Conservation (phyloP, 2,797 vertebrate genomes). For the Premnoplex brunnescens region DNA sequence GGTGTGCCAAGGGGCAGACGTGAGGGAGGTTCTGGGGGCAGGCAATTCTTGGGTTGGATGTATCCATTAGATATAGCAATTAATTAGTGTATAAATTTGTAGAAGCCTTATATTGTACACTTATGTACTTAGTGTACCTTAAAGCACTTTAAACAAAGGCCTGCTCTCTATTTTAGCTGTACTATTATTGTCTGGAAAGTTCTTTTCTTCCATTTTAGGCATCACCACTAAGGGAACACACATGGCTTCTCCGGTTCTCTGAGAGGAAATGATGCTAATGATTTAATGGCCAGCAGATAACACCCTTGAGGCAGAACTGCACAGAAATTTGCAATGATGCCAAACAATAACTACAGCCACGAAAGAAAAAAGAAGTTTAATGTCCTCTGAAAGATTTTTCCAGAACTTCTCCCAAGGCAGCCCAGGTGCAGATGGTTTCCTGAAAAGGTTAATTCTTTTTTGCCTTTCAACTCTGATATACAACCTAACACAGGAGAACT, state of each 20-base stretch:
- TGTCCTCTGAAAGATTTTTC: neutral
- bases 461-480: neutral
- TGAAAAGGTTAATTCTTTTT: conserved; percentile 8
- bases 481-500: neutral
- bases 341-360: neutral
- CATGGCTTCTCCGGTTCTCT: neutral
- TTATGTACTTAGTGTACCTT: no score
- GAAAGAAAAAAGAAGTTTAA: neutral
- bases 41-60: no score
- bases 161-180: no score
- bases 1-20: no score
- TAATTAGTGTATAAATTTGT: no score
- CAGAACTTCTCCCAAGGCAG: neutral
- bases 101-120: no score
- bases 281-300: neutral
- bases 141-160: no score
- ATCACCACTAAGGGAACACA: neutral
- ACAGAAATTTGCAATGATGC: neutral
- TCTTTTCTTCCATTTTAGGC: no score
- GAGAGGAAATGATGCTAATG: neutral
- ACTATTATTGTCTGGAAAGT: no score
- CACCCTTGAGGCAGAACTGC: neutral
- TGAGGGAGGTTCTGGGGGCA: no score
- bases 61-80: no score
- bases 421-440: neutral